These are phyloP conservation scores for Ophthalmolycus amberensis DNA, from an alignment of 2,113 vertebrate genomes.

Conservation along the genomic window DNA sequence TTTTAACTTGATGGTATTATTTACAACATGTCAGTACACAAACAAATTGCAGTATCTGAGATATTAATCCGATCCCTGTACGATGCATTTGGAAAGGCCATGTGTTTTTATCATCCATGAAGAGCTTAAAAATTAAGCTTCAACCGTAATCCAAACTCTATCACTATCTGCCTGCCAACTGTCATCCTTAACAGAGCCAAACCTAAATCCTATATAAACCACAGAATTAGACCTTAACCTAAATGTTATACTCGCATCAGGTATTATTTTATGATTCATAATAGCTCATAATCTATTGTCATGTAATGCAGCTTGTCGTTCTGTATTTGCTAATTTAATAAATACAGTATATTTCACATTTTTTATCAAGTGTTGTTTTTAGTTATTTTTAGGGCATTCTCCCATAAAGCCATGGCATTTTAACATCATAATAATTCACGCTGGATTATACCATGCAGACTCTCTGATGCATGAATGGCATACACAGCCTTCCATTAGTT, in stretches of 20 bases:
- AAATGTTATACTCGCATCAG: constrained; percentile 44
- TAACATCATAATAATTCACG: constrained; percentile 55
- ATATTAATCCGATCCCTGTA: constrained; percentile 59
- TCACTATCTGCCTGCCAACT: constrained; percentile 75
- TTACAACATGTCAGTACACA: constrained; percentile 34
- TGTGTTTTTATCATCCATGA: constrained; percentile 75
- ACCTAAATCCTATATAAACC: constrained; percentile 72
- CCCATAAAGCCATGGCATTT: constrained; percentile 35
- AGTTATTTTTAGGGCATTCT: constrained; percentile 36
- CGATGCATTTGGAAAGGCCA: constrained; percentile 71
- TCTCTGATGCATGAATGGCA: constrained; percentile 77
- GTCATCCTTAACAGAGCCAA: constrained; percentile 70
- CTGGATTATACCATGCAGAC: constrained; percentile 64
- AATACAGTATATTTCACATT: neutral
- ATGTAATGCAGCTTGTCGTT: neutral
- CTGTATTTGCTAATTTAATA: neutral
- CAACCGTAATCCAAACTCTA: constrained; percentile 75
- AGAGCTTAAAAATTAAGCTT: constrained; percentile 79
- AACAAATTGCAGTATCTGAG: constrained; percentile 44
- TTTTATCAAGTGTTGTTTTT: neutral
- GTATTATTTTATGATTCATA: constrained; percentile 31
- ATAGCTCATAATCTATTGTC: neutral
- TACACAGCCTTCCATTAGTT: constrained; percentile 79
- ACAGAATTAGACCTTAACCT: constrained; percentile 72
- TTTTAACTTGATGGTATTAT: constrained; percentile 16